Percentiles rank a stretch among this genome's conserved stretches.
Conservation (phyloP, 2,113 vertebrate species). For the Apodemus sylvaticus region DNA sequence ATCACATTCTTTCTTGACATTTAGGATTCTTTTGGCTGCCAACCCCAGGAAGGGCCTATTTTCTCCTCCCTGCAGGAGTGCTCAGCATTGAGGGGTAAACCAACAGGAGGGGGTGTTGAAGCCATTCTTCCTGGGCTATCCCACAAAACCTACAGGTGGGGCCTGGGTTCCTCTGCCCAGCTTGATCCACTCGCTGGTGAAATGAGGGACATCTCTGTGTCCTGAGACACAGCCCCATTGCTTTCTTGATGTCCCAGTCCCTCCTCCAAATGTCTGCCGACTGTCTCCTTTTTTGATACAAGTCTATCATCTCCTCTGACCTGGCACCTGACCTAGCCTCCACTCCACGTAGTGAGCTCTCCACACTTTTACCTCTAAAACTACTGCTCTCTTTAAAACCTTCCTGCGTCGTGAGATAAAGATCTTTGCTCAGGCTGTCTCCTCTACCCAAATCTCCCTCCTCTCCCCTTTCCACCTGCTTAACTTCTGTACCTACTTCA, state of each 20-base stretch:
- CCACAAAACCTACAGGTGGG: neutral
- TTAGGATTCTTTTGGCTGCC: constrained; percentile 59
- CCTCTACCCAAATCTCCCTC: neutral
- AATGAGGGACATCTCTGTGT: neutral
- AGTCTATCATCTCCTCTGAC: neutral
- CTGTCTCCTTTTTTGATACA: neutral
- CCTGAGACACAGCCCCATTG: neutral
- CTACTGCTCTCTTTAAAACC: neutral
- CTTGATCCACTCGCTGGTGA: neutral
- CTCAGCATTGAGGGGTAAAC: neutral
- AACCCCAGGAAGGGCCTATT: constrained; percentile 51
- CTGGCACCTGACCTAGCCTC: neutral
- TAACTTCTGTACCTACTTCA: constrained; percentile 4
- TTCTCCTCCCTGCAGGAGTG: constrained; percentile 32
- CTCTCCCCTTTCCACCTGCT: neutral
- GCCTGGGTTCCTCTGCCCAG: neutral
- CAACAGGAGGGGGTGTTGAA: neutral
- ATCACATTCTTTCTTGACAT: constrained; percentile 69
- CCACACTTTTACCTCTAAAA: neutral
- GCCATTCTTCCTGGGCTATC: neutral
- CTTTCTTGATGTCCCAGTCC: neutral
- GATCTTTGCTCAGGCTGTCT: neutral
- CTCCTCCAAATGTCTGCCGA: neutral
- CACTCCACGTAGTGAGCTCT: neutral
- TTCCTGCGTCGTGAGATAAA: neutral